phyloP scores from a whole-genome alignment of 2,797 vertebrate species.

The Platalea minor region DNA sequence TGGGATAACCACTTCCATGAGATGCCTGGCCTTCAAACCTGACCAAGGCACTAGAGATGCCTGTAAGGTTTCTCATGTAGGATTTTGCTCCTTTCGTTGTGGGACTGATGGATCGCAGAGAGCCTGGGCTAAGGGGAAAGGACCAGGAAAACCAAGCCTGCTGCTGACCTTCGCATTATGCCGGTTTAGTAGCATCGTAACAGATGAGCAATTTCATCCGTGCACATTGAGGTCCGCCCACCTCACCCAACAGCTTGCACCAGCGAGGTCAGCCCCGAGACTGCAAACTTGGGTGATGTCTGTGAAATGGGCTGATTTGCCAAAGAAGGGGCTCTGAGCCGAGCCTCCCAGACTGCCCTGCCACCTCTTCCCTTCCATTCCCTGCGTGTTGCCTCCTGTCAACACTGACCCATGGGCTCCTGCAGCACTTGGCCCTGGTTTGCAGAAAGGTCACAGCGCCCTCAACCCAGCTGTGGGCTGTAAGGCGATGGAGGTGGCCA shows the following conservation, averaged over 20 bases:
- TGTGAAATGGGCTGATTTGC: background rate
- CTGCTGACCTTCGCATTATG: fast-evolving
- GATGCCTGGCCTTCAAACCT: background rate
- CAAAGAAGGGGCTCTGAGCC: background rate
- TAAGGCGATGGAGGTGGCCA: background rate
- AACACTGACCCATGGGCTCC: background rate
- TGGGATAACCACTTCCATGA: background rate
- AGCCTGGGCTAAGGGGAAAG: background rate
- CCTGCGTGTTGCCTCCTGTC: background rate
- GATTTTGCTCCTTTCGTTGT: background rate
- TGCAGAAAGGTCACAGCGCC: background rate
- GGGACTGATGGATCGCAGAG: background rate
- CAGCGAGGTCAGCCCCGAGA: background rate
- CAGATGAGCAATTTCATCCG: background rate
- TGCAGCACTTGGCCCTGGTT: background rate
- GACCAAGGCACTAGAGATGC: background rate
- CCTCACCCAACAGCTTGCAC: background rate
- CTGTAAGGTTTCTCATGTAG: background rate
- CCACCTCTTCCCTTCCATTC: background rate
- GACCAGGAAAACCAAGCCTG: background rate
- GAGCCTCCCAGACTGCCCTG: background rate
- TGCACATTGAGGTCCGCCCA: fast-evolving
- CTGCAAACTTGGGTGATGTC: background rate
- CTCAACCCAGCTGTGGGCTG: background rate
- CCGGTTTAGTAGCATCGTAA: fast-evolving